Percentiles rank a stretch among this genome's conserved stretches.
Conservation (phyloP, 2,888 invertebrate species). For the Xylota sylvarum region DNA sequence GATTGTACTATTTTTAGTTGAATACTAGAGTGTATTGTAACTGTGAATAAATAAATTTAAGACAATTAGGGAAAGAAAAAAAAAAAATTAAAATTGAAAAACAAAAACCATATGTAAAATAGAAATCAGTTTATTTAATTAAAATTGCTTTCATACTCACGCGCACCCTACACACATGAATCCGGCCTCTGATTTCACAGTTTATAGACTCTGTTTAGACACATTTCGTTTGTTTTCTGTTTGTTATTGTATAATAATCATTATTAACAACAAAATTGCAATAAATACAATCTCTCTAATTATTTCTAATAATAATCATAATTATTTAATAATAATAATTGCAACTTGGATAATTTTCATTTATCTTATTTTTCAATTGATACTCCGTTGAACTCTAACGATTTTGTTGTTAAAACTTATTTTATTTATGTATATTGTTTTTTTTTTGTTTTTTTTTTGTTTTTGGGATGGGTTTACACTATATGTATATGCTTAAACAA, state of each 20-base stretch:
- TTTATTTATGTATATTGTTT: conserved; percentile 6
- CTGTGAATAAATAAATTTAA: conserved; percentile 35
- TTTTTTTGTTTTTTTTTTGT: conserved; percentile 1
- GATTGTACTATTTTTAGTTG: conserved; percentile 54
- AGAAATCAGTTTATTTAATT: background rate
- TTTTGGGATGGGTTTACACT: conserved; percentile 42
- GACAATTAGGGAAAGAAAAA: conserved; percentile 3
- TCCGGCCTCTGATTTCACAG: conserved; percentile 40
- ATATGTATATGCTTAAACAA: conserved; percentile 47
- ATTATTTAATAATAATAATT: conserved; percentile 72
- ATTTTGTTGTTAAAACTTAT: conserved; percentile 43
- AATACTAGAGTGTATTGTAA: conserved; percentile 23
- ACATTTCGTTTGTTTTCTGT: conserved; percentile 31
- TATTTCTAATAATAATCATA: conserved; percentile 65
- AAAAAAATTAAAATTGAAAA: background rate
- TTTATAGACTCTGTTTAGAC: conserved; percentile 46
- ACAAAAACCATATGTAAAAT: no score
- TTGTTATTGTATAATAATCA: conserved; percentile 52
- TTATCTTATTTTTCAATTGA: conserved; percentile 53
- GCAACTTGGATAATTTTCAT: conserved; percentile 69
- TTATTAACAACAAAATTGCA: conserved; percentile 68
- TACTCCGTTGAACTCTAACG: conserved; percentile 72
- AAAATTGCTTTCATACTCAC: conserved; percentile 32
- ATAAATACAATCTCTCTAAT: conserved; percentile 73
- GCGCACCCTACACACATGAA: conserved; percentile 38